Evolutionary conservation across 1,140 invertebrate species (phyloP).

Genomic region (Geopemphigus sp.): DNA sequence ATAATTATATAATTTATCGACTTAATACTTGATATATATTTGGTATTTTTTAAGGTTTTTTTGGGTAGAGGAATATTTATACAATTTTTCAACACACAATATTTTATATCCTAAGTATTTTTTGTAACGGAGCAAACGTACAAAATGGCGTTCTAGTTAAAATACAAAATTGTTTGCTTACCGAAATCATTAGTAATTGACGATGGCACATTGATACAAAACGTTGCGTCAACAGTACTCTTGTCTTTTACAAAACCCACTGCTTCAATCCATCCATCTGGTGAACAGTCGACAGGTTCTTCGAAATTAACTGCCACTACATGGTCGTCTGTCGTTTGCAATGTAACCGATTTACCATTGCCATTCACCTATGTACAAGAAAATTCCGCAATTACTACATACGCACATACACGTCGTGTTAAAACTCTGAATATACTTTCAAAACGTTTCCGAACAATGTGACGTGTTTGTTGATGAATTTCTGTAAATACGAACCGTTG

Average conservation of each 20-base stretch:
- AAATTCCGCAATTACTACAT: no score
- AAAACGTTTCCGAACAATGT: constrained; percentile 24
- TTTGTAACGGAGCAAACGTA: no score
- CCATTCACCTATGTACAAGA: background rate
- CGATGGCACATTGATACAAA: constrained; percentile 26
- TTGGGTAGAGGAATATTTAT: no score
- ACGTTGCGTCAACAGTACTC: background rate
- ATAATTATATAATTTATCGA: no score
- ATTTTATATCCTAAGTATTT: no score
- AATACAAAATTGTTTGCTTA: background rate
- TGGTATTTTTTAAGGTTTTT: no score
- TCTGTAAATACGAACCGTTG: constrained; percentile 25
- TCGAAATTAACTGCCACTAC: constrained; percentile 27
- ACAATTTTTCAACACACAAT: no score
- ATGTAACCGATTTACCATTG: background rate
- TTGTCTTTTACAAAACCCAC: constrained; percentile 21
- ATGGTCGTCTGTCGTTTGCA: constrained; percentile 39
- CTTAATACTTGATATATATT: no score
- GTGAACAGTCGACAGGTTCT: constrained; percentile 6
- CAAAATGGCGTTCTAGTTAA: no score
- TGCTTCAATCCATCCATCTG: constrained; percentile 32
- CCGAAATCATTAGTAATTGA: constrained; percentile 37
- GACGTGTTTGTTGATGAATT: background rate
- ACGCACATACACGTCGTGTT: background rate
- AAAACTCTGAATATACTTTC: constrained; percentile 4